Evolutionary conservation across 2,113 vertebrate genomes (phyloP), one percentile per base, ranked within the genome.

Genomic region (Dinomys branickii): DNA sequence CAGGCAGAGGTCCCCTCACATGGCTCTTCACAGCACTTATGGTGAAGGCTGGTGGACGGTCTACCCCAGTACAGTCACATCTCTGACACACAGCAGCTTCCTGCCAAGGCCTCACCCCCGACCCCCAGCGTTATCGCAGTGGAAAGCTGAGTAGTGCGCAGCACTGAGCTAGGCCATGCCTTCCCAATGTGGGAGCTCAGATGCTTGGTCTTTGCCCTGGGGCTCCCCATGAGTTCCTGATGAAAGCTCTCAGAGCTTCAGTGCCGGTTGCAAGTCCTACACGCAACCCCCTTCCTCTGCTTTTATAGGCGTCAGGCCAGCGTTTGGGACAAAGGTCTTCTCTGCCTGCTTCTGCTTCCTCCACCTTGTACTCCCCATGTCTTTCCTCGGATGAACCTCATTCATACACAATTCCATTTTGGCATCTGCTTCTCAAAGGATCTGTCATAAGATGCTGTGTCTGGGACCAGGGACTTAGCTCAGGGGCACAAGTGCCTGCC

Each of bases 291-390:
- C 24, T 28, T 22, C 14, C 30, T 30, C 44, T 30, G 65, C 44
- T 80, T 20, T 22, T 26, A 33, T 20, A 11, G 77, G 1, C 13
- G 3, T 30, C 41, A 44, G 33, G n/a, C 41, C 35, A 44, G 26
- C 50, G 3, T 1, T 41, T 4, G 4, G 8, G 5, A 7, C 20
- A 5, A 12, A 54, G 24, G 77, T 50, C 52, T 24, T 4, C 38
- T 61, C 35, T 14, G 5, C 28, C 16, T 17, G 0, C 11, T 33
- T 33, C n/a, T n/a, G 8, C 28, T 2, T 77, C 75, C 47, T 75
- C 44, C 6, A 0, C 7, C 10, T 41, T 0, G 1, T 35, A 20
- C 47, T 56, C 10, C 50, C 7, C 4, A 1, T 3, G 0, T 54
- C 73, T 35, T 44, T 54, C 75, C 61, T 61, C 65, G 47, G 26